A percentile compares a stretch with the other conserved stretches of the same genome.
Evolutionary conservation across 1,140 invertebrate species (phyloP).

Genomic region (Drosophila mojavensis): DNA sequence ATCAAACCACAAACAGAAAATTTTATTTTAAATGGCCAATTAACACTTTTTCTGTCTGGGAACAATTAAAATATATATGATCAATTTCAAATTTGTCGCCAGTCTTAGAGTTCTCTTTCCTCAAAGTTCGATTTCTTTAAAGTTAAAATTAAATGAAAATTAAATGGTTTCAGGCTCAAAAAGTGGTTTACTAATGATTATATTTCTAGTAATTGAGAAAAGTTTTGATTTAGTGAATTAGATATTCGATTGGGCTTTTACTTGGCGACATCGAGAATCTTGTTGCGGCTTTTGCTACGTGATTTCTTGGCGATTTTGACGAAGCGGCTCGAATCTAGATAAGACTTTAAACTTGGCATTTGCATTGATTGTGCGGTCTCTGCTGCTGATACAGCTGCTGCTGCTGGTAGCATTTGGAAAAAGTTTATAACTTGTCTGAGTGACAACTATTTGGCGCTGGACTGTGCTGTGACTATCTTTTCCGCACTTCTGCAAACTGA

Average conservation of each 20-base stretch:
- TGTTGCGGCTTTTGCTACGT: constrained; percentile 51
- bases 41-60: no score
- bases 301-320: constrained; percentile 52
- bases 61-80: no score
- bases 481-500: constrained; percentile 51
- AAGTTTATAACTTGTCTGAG: constrained; percentile 16
- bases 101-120: no score
- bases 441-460: neutral
- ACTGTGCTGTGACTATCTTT: constrained; percentile 44
- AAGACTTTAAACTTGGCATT: constrained; percentile 53
- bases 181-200: no score
- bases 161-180: no score
- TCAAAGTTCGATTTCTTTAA: no score
- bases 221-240: constrained; percentile 47
- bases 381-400: neutral
- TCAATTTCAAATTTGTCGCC: no score
- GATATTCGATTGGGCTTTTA: constrained; percentile 32
- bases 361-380: constrained; percentile 60
- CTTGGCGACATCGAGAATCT: constrained; percentile 15
- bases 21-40: no score
- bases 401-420: constrained; percentile 16
- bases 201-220: neutral
- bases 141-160: no score
- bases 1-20: no score
- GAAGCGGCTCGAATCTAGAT: constrained; percentile 42